Conservation (phyloP, 2,797 vertebrate genomes). For the Enteromius viviparus region DNA sequence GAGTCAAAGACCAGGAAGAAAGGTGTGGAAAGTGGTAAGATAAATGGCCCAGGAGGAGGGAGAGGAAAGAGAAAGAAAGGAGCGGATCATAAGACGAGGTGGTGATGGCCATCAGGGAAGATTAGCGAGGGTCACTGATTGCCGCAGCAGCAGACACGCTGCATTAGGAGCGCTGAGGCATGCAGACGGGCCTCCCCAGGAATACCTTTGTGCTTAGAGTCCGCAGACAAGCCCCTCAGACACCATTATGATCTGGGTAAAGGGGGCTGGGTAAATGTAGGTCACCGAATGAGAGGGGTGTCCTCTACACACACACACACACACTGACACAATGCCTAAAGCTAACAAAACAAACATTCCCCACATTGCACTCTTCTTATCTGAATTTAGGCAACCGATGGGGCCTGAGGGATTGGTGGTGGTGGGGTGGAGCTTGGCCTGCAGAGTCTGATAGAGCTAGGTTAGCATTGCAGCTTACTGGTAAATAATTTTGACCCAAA, state of each 20-base stretch:
- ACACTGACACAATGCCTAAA: conserved; percentile 37
- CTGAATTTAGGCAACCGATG: conserved; percentile 23
- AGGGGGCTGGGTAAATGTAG: conserved; percentile 50
- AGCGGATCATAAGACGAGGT: neutral
- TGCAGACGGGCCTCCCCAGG: conserved; percentile 35
- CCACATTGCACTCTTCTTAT: conserved; percentile 28
- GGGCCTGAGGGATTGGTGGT: neutral
- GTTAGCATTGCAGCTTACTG: conserved; percentile 23
- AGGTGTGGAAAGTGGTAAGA: conserved; percentile 47
- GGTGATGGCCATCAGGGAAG: conserved; percentile 14
- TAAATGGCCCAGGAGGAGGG: conserved; percentile 10
- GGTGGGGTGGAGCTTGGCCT: neutral
- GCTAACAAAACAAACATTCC: conserved; percentile 33
- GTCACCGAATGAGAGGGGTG: conserved; percentile 54
- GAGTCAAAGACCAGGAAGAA: conserved; percentile 39
- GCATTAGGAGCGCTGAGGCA: conserved; percentile 48
- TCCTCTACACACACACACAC: conserved; percentile 36
- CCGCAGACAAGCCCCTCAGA: conserved; percentile 49
- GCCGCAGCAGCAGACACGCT: conserved; percentile 42
- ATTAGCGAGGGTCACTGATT: conserved; percentile 19
- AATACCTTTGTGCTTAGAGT: conserved; percentile 53
- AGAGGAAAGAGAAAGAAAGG: conserved; percentile 23
- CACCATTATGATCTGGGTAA: conserved; percentile 43
- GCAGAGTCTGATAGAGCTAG: conserved; percentile 29
- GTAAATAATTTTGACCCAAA: conserved; percentile 13